Evolutionary conservation across 2,113 vertebrate species (phyloP), one percentile per base, ranked within the genome.

Genomic region (Calyptommatus sinebrachiatus): DNA sequence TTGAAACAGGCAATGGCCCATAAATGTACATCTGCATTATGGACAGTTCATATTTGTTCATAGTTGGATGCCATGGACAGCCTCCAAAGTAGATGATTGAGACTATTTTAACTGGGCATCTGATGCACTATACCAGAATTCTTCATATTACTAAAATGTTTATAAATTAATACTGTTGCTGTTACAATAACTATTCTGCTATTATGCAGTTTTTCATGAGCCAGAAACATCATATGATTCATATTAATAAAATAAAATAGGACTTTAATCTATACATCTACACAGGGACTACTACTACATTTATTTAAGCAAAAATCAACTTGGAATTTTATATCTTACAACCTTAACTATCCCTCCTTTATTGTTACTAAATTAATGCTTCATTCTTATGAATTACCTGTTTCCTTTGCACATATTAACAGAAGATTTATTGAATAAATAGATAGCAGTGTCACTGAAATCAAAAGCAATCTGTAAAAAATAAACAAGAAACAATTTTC

Each of bases 371-470:
- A 84, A 86, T 71, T 11, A 18, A 75, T n/a, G 1, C 14, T 82
- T n/a, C 7, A 83, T 75, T n/a, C 12, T 77, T 53, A 80, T 67
- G 66, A 83, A 85, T 94, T 94, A 96, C 95, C 95, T 92, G 95
- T 95, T 91, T 94, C 93, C 83, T 92, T 94, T 78, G 95, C 92
- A 88, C 93, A 95, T 89, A 94, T 85, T 91, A 96, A 88, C 41
- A 96, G 87, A 28, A 96, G 94, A 85, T 96, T 92, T 90, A 96
- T 95, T 81, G 95, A 96, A 90, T 96, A 96, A 86, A 95, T 94
- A 77, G 95, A 96, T 73, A 96, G 89, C 84, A 94, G 65, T 0
- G 94, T 94, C 84, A 96, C 94, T 0, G 93, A 94, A 90, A 87
- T 87, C 92, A 96, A 86, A 87, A 96, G 95, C 76, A 95, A 21